Evolutionary conservation across 2,113 vertebrate species (phyloP).

Genomic region (Nycticebus coucang): DNA sequence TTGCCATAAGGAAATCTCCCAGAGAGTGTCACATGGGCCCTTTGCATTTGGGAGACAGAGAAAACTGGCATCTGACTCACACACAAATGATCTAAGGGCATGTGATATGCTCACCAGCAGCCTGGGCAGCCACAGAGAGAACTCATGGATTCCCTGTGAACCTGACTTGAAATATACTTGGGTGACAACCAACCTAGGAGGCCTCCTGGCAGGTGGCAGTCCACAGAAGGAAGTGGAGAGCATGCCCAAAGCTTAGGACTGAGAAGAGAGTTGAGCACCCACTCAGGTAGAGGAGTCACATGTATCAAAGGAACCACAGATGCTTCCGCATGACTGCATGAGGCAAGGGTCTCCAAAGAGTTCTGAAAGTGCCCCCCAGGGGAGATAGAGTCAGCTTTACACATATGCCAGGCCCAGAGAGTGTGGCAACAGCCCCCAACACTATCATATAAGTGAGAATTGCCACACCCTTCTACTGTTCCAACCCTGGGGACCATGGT

Average conservation of each 20-base stretch:
- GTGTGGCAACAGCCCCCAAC: background rate
- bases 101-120: background rate
- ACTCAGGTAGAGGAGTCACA: background rate
- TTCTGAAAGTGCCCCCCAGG: fast-evolving
- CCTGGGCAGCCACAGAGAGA: fast-evolving
- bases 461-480: background rate
- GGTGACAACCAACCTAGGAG: background rate
- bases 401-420: background rate
- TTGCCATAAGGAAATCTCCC: background rate
- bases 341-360: background rate
- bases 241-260: background rate
- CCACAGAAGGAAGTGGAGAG: background rate
- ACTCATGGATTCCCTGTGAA: background rate
- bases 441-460: background rate
- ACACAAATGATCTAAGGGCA: background rate
- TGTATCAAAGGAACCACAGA: background rate
- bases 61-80: background rate
- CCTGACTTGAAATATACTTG: fast-evolving
- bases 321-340: background rate
- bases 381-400: background rate
- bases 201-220: background rate
- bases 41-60: background rate
- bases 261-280: background rate
- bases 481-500: background rate
- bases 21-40: background rate